These are phyloP conservation scores for Sphaeridia pumilis DNA, from an alignment of 2,888 invertebrate species.

Conservation along the genomic window DNA sequence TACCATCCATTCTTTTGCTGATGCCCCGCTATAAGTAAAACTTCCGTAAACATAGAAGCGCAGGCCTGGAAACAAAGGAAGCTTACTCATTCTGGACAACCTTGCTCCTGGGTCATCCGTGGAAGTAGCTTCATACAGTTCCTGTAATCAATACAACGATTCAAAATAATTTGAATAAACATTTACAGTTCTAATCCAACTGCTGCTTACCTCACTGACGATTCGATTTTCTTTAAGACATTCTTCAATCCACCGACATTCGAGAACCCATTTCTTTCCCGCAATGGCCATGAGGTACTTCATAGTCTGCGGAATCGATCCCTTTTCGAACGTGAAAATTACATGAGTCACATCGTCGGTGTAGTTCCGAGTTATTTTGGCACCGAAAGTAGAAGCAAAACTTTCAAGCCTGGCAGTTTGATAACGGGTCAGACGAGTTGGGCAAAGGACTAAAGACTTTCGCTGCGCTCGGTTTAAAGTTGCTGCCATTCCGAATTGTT, in stretches of 20 bases:
- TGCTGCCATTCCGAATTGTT: no score
- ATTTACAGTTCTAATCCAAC: background rate
- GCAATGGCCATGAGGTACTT: conserved; percentile 34
- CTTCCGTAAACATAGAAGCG: conserved; percentile 24
- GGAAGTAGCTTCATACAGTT: conserved; percentile 22
- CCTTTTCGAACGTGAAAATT: conserved; percentile 20
- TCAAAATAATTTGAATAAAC: background rate
- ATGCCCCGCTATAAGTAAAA: conserved; percentile 24
- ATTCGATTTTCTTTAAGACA: conserved; percentile 20
- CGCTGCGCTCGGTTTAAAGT: background rate
- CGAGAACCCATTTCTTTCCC: conserved; percentile 32
- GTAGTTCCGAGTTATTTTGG: conserved; percentile 17
- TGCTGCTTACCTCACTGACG: conserved; percentile 21
- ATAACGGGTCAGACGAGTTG: conserved; percentile 19
- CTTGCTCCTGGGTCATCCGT: conserved; percentile 22
- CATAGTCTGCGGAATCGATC: conserved; percentile 29
- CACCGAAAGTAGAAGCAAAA: conserved; percentile 22
- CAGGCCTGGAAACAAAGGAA: conserved; percentile 19
- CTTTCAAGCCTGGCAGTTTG: conserved; percentile 17
- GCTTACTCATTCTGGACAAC: conserved; percentile 16
- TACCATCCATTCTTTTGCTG: conserved; percentile 24
- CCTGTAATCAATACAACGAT: conserved; percentile 13
- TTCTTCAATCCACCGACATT: conserved; percentile 30
- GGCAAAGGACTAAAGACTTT: conserved; percentile 19
- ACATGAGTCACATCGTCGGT: conserved; percentile 28